Evolutionary conservation across 2,888 invertebrate genomes (phyloP), one percentile per base, ranked within the genome.

Genomic region (Oscheius myriophilus): DNA sequence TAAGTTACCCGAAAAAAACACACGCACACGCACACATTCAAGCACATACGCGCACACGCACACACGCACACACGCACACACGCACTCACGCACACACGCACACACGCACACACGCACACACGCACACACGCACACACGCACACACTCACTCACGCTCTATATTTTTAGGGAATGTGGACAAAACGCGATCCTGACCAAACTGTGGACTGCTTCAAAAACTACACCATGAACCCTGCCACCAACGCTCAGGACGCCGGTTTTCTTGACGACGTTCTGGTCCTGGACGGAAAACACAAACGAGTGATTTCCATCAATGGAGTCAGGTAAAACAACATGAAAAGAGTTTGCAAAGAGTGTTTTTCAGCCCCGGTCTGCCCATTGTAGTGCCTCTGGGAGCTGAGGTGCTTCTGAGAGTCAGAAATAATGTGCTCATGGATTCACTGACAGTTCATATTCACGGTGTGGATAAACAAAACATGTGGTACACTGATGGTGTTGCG

Each of bases 391-490:
- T 75, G 25, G 80, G 76, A 26, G 75, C 82, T 7, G 78, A 81
- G 70, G 83, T 84, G 12, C 67, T 81, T 51, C 57, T 84, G 41
- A 69, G 75, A n/a, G 82, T 84, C 18, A 71, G 65, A 14, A 84
- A 84, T 67, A 69, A 68, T 16, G 58, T 84, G n/a, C 64, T 79
- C n/a, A 67, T 77, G 52, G 82, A 85, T 58, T 75, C 79, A 1
- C 55, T 83, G 39, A 82, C 83, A 4, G 66, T 84, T 14, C 84
- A 84, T 49, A 70, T 84, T 12, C 84, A 84, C 49, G 84, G 84
- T 26, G 70, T 84, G 45, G 82, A 84, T 67, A 84, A 84, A 59
- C 68, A 76, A 21, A 69, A 69, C 53, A 69, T 82, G 69, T 84
- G 84, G 84, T 83, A 69, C 72, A 82, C 74, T 54, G 83, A 83